These are phyloP conservation scores for Rhinella marina DNA, from an alignment of 2,797 vertebrate genomes.

Conservation along the genomic window DNA sequence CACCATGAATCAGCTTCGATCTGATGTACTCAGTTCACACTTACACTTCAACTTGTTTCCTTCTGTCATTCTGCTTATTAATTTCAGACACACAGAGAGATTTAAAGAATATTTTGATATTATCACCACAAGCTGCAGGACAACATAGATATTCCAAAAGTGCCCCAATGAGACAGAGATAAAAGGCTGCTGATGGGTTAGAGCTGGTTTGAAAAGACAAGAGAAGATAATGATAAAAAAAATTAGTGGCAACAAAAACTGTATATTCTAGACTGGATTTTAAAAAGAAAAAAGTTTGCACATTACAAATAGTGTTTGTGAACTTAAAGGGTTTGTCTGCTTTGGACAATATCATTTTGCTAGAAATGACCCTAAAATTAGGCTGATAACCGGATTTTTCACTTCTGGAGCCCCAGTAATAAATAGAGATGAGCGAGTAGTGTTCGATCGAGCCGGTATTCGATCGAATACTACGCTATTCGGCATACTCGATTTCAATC, in stretches of 20 bases:
- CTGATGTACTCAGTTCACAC: background rate
- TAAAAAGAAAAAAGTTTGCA: background rate
- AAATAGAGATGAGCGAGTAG: no score
- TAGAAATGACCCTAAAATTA: no score
- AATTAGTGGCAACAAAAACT: background rate
- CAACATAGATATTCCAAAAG: conserved; percentile 9
- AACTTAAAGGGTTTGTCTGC: background rate
- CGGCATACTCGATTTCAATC: no score
- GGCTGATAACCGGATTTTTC: no score
- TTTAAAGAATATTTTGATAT: background rate
- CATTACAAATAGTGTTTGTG: background rate
- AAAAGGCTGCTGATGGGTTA: conserved; percentile 5
- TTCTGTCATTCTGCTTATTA: conserved; percentile 31
- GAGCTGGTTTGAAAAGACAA: background rate
- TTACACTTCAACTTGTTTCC: background rate
- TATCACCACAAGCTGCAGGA: background rate
- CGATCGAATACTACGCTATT: no score
- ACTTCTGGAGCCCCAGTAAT: no score
- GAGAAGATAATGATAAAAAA: background rate
- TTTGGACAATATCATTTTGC: no score
- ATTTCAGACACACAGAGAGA: conserved; percentile 31
- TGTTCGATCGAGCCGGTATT: no score
- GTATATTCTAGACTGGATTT: background rate
- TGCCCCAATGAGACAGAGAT: conserved; percentile 10
- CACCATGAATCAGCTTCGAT: background rate